phyloP scores from a whole-genome alignment of 1,140 invertebrate genomes.

The Varroa destructor region DNA sequence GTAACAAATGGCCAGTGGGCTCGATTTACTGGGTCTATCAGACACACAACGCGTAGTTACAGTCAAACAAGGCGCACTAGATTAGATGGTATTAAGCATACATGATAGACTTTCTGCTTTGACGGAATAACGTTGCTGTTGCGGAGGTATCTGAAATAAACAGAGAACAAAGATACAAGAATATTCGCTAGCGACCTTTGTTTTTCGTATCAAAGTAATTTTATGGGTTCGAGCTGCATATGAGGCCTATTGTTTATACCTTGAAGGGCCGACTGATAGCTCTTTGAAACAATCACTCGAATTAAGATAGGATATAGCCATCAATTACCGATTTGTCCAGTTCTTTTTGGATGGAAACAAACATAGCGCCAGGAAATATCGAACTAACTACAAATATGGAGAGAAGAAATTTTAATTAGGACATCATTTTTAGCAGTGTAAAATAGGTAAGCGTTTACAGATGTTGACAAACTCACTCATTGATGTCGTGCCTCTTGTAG shows the following conservation, averaged over 20 bases:
- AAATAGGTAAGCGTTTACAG: too few species aligned
- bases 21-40: too few species aligned
- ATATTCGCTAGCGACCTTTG: not conserved
- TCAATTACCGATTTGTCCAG: too few species aligned
- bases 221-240: not conserved
- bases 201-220: not conserved
- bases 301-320: too few species aligned
- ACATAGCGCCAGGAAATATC: too few species aligned
- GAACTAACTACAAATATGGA: too few species aligned
- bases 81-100: not conserved
- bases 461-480: slow-evolving; percentile 12
- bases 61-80: not conserved
- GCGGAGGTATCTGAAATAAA: not conserved
- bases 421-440: too few species aligned
- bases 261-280: too few species aligned
- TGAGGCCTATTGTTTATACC: not conserved
- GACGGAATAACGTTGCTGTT: slow-evolving; percentile 14
- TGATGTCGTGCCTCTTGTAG: slow-evolving; percentile 29
- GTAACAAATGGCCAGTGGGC: too few species aligned
- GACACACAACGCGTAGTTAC: not conserved
- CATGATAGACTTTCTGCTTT: slow-evolving; percentile 1
- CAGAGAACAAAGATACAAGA: not conserved
- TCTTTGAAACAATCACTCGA: too few species aligned
- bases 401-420: too few species aligned
- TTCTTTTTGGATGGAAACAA: too few species aligned